Percentiles rank a stretch among this genome's conserved stretches.
Conservation (phyloP, 2,113 vertebrate species). For the Nothobranchius kuhntae region DNA sequence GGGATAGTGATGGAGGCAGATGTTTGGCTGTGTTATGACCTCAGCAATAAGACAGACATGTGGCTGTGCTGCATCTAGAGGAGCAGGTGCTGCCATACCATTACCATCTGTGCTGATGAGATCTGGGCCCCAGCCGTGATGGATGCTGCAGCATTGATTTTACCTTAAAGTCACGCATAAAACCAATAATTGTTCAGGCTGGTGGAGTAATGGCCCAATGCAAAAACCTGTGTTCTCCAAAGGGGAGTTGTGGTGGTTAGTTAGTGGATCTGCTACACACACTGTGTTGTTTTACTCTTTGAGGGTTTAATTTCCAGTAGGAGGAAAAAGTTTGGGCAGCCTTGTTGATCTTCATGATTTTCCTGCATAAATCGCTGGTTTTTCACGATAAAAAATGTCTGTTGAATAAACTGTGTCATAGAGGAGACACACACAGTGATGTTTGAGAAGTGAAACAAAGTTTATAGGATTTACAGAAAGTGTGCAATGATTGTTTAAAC, state of each 20-base stretch:
- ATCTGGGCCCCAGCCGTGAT: conserved; percentile 44
- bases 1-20: conserved; percentile 55
- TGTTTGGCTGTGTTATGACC: conserved; percentile 60
- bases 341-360: too few relatives aligned
- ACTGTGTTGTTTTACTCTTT: too few relatives aligned
- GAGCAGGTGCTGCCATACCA: conserved; percentile 65
- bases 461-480: too few relatives aligned
- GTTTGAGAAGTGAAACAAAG: too few relatives aligned
- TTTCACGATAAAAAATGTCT: too few relatives aligned
- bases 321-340: too few relatives aligned
- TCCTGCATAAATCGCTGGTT: too few relatives aligned
- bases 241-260: not conserved
- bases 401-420: too few relatives aligned
- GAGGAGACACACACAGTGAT: too few relatives aligned
- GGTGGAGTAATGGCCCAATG: not conserved
- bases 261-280: too few relatives aligned
- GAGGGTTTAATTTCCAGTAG: too few relatives aligned
- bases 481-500: too few relatives aligned
- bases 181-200: conserved; percentile 42
- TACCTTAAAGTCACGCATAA: conserved; percentile 50
- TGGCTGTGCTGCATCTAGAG: conserved; percentile 54
- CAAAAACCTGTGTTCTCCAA: not conserved
- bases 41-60: conserved; percentile 60
- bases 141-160: conserved; percentile 43
- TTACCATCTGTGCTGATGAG: conserved; percentile 61